Conservation (phyloP, 1,140 invertebrate genomes). For the Drosophila bocqueti region DNA sequence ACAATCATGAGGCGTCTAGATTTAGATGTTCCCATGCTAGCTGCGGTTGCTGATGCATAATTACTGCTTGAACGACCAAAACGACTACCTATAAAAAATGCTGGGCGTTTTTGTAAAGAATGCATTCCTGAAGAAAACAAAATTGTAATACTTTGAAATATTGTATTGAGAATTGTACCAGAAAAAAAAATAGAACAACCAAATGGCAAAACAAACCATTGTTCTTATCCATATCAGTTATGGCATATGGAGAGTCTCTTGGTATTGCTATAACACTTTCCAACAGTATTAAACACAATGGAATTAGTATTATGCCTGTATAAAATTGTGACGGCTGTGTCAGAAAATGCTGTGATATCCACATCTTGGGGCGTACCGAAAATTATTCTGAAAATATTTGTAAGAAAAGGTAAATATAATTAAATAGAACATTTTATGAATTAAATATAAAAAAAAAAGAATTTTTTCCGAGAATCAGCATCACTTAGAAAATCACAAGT, state of each 20-base stretch:
- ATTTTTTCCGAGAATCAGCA: neutral
- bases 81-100: conserved; percentile 83
- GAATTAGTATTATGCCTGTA: conserved; percentile 54
- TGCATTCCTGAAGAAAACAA: neutral
- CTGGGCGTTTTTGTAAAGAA: conserved; percentile 55
- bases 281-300: conserved; percentile 42
- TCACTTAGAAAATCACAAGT: neutral
- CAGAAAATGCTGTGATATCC: conserved; percentile 16
- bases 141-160: neutral
- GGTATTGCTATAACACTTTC: conserved; percentile 36
- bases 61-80: conserved; percentile 76
- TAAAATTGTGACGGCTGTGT: conserved; percentile 34
- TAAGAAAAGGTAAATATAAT: neutral
- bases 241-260: conserved; percentile 33
- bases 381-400: neutral
- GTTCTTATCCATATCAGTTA: conserved; percentile 41
- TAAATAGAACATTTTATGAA: neutral
- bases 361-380: conserved; percentile 30
- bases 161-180: neutral
- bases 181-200: neutral
- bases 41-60: conserved; percentile 4
- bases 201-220: conserved; percentile 30
- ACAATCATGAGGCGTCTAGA: conserved; percentile 70
- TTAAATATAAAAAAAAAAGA: too few species aligned
- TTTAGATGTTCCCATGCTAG: conserved; percentile 53